Percentiles rank a stretch among this genome's conserved stretches.
Evolutionary conservation across 2,797 vertebrate genomes (phyloP).

Genomic region (Anguilla anguilla): DNA sequence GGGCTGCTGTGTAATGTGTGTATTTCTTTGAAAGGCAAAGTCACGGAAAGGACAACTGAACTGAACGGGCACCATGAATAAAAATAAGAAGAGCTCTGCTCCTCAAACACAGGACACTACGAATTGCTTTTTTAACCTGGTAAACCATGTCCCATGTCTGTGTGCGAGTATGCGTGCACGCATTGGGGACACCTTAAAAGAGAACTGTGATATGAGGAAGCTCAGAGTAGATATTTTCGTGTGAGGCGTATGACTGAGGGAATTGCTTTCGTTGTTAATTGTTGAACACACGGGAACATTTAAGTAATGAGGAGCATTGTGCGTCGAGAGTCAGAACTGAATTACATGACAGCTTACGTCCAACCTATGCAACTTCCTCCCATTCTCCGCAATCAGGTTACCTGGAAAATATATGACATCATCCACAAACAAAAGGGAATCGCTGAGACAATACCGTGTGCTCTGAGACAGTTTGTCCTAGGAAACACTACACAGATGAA

Average conservation of each 20-base stretch:
- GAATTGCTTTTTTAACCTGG: background rate
- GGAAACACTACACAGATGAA: background rate
- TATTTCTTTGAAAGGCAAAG: background rate
- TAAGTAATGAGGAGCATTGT: background rate
- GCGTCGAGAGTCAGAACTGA: background rate
- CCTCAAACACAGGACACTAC: background rate
- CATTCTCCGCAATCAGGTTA: background rate
- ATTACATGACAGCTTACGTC: background rate
- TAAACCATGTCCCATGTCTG: background rate
- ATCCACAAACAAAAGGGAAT: background rate
- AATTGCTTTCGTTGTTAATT: background rate
- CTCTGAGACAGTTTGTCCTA: background rate
- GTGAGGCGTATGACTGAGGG: background rate
- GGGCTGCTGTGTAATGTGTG: background rate
- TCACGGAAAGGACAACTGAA: background rate
- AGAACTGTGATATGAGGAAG: background rate
- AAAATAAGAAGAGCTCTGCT: background rate
- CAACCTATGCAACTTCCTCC: background rate
- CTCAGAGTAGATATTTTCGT: background rate
- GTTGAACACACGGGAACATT: background rate
- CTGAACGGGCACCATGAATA: background rate
- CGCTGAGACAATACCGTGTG: background rate
- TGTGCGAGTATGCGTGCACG: background rate
- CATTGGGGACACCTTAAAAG: background rate
- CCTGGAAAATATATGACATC: background rate